Evolutionary conservation across 2,888 invertebrate genomes (phyloP).

Genomic region (Caenorhabditis sinica): DNA sequence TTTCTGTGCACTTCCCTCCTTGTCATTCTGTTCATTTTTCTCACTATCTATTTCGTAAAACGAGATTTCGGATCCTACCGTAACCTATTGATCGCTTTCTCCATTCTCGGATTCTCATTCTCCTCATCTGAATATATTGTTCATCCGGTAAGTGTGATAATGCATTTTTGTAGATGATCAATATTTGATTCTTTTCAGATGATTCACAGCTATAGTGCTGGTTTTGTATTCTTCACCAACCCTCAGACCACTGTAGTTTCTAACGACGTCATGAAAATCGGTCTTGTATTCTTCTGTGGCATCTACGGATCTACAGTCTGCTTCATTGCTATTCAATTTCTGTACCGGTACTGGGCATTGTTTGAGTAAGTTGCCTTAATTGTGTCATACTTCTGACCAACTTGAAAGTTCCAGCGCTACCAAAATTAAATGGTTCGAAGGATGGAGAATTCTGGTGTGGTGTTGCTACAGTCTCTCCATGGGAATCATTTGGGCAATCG

Average conservation of each 20-base stretch:
- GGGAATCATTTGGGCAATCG: constrained; percentile 29
- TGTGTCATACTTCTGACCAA: too few relatives aligned
- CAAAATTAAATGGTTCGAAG: constrained; percentile 36
- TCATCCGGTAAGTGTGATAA: constrained; percentile 26
- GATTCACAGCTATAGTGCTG: constrained; percentile 41
- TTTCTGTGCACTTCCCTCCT: constrained; percentile 24
- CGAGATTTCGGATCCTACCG: constrained; percentile 49
- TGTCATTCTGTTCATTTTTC: constrained; percentile 24
- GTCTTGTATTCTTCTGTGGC: constrained; percentile 30
- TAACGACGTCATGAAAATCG: constrained; percentile 27
- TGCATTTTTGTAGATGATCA: neutral
- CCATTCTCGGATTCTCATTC: constrained; percentile 40
- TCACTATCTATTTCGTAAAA: constrained; percentile 37
- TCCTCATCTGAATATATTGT: constrained; percentile 43
- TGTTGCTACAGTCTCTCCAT: constrained; percentile 28
- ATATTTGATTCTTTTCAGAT: constrained; percentile 13
- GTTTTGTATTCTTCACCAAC: constrained; percentile 41
- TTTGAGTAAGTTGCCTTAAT: constrained; percentile 29
- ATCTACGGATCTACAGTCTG: constrained; percentile 42
- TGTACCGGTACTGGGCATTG: constrained; percentile 49
- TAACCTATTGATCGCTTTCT: constrained; percentile 29
- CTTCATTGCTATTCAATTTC: constrained; percentile 42
- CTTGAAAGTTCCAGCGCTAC: constrained; percentile 7
- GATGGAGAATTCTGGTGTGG: constrained; percentile 19
- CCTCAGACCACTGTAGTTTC: constrained; percentile 17